These are phyloP conservation scores for Drosophila sp. DNA, from an alignment of 1,140 invertebrate species.

Conservation along the genomic window DNA sequence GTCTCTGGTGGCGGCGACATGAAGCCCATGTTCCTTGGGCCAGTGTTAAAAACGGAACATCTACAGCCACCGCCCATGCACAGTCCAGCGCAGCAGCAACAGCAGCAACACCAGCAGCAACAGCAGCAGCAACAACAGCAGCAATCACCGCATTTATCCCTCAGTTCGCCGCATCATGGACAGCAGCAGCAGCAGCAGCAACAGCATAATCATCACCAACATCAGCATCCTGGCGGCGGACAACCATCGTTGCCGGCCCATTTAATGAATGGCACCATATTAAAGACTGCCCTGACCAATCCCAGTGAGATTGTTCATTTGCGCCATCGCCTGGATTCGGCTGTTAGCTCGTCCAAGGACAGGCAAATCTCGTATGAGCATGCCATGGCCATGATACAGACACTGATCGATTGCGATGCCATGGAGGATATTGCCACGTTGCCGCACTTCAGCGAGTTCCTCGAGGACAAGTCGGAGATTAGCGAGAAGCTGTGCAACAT, in stretches of 20 bases:
- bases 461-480: slow-evolving; percentile 95
- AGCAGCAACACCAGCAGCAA: slow-evolving; percentile 53
- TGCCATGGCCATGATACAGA: slow-evolving; percentile 93
- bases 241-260: slow-evolving; percentile 86
- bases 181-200: slow-evolving; percentile 57
- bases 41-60: slow-evolving; percentile 69
- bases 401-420: slow-evolving; percentile 96
- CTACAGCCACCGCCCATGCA: slow-evolving; percentile 70
- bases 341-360: slow-evolving; percentile 93
- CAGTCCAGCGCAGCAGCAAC: slow-evolving; percentile 62
- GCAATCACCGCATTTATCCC: slow-evolving; percentile 50
- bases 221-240: slow-evolving; percentile 49
- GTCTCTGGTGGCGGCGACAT: slow-evolving; percentile 54
- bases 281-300: slow-evolving; percentile 96
- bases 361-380: slow-evolving; percentile 91
- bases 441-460: slow-evolving; percentile 94
- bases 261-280: slow-evolving; percentile 94
- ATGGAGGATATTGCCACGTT: slow-evolving; percentile 97
- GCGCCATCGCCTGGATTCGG: slow-evolving; percentile 92
- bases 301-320: slow-evolving; percentile 96
- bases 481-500: slow-evolving; percentile 97
- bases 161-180: slow-evolving; percentile 40
- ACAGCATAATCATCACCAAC: slow-evolving; percentile 83
- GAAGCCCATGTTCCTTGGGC: slow-evolving; percentile 77
- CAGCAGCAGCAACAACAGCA: slow-evolving; percentile 61